phyloP scores from a whole-genome alignment of 2,797 vertebrate genomes.

The Hafferia zeledoni region DNA sequence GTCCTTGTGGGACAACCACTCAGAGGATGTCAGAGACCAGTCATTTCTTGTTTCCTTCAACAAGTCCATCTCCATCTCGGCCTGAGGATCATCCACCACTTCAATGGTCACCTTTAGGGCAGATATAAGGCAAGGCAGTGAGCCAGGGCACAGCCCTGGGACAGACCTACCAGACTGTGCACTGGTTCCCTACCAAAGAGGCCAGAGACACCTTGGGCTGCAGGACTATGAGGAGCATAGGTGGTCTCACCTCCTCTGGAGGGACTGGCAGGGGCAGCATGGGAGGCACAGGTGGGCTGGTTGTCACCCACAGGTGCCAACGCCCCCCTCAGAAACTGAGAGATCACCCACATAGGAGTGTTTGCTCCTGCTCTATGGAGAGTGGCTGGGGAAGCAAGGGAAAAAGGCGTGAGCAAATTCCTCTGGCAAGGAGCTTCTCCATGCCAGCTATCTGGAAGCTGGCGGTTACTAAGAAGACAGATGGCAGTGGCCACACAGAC shows the following conservation, averaged over 20 bases:
- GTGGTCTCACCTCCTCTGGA: not conserved
- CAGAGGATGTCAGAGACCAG: constrained; percentile 82
- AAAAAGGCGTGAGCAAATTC: not conserved
- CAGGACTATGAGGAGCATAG: accelerated
- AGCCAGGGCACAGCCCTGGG: not conserved
- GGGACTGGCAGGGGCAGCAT: not conserved
- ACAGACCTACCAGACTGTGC: not conserved
- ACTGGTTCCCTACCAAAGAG: not conserved
- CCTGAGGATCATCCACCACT: constrained; percentile 85
- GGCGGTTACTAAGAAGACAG: not conserved
- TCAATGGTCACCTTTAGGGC: constrained; percentile 86
- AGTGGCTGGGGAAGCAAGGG: not conserved
- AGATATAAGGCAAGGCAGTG: not conserved
- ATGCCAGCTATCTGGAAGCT: not conserved
- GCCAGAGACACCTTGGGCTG: not conserved
- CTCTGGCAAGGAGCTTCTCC: not conserved
- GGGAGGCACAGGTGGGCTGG: not conserved
- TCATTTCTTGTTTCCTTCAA: constrained; percentile 81
- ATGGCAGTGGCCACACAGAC: accelerated
- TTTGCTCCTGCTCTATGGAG: not conserved
- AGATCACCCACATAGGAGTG: not conserved
- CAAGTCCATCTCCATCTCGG: constrained; percentile 88
- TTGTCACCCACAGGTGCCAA: not conserved
- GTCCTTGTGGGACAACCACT: constrained; percentile 83
- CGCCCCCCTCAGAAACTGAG: not conserved